Evolutionary conservation across 2,888 invertebrate genomes (phyloP).

Genomic region (Acleris literana): DNA sequence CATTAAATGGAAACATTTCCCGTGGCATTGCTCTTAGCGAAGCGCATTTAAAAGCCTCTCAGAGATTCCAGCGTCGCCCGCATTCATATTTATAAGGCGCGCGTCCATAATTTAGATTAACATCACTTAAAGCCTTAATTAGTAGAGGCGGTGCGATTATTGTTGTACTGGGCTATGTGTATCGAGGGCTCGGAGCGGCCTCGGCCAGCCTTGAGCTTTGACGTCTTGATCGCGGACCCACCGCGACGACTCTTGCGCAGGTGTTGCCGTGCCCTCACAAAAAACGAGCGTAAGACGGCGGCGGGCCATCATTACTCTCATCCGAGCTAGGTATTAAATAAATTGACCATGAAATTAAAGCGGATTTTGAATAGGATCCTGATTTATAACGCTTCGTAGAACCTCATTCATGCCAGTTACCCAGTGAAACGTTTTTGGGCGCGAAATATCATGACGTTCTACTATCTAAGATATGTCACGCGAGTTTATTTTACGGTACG

Average conservation of each 20-base stretch:
- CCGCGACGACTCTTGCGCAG: constrained; percentile 76
- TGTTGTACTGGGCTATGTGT: constrained; percentile 65
- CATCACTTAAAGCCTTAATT: constrained; percentile 53
- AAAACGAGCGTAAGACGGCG: constrained; percentile 78
- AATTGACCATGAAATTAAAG: constrained; percentile 62
- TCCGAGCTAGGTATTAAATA: constrained; percentile 57
- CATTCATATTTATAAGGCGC: constrained; percentile 37
- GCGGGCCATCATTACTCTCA: constrained; percentile 67
- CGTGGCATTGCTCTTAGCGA: constrained; percentile 21
- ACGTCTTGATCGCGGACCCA: constrained; percentile 82
- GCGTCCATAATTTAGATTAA: constrained; percentile 40
- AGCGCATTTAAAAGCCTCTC: constrained; percentile 22
- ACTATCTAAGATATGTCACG: not conserved
- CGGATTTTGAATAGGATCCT: constrained; percentile 42
- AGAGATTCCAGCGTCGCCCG: constrained; percentile 22
- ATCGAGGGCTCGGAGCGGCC: constrained; percentile 65
- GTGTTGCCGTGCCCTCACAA: constrained; percentile 69
- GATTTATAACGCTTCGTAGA: constrained; percentile 31
- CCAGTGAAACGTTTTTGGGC: constrained; percentile 25
- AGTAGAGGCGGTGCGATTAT: constrained; percentile 61
- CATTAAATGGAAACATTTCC: constrained; percentile 8
- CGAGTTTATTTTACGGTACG: no score
- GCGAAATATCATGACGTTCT: not conserved
- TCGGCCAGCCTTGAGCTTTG: constrained; percentile 79
- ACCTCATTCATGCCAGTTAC: constrained; percentile 12